phyloP scores from a whole-genome alignment of 2,888 invertebrate genomes.

The Aphelenchoides bicaudatus region DNA sequence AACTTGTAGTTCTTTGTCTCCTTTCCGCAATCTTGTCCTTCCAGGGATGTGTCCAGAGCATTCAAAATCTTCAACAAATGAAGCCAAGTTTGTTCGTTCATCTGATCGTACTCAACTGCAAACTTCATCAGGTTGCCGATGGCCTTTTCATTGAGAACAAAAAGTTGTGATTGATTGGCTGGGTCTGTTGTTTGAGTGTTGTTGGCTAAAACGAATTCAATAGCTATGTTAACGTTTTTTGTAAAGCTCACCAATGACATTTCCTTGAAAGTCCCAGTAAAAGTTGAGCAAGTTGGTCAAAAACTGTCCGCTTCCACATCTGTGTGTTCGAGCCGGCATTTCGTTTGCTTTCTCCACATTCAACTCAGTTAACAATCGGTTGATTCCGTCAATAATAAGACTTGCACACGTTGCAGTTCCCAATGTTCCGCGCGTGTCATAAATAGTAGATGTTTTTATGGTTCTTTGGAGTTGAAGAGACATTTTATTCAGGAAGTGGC shows the following conservation, averaged over 20 bases:
- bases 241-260: conserved; percentile 15
- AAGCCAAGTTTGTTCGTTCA: conserved; percentile 6
- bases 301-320: conserved; percentile 10
- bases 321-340: background rate
- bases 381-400: conserved; percentile 2
- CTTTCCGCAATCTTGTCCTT: background rate
- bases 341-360: conserved; percentile 4
- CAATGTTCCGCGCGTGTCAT: conserved; percentile 1
- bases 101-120: conserved; percentile 4
- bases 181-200: background rate
- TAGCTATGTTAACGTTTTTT: background rate
- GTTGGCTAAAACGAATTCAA: background rate
- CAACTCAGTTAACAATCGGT: conserved; percentile 5
- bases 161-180: background rate
- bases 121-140: conserved; percentile 14
- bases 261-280: conserved; percentile 24
- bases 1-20: conserved; percentile 16
- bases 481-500: background rate
- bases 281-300: conserved; percentile 20
- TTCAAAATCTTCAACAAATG: conserved; percentile 9
- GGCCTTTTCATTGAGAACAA: conserved; percentile 7
- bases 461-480: conserved; percentile 5
- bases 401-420: conserved; percentile 3
- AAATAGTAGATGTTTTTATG: conserved; percentile 11
- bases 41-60: conserved; percentile 13